Evolutionary conservation across 2,888 invertebrate species (phyloP).

Genomic region (Hermaeophaga mercurialis): DNA sequence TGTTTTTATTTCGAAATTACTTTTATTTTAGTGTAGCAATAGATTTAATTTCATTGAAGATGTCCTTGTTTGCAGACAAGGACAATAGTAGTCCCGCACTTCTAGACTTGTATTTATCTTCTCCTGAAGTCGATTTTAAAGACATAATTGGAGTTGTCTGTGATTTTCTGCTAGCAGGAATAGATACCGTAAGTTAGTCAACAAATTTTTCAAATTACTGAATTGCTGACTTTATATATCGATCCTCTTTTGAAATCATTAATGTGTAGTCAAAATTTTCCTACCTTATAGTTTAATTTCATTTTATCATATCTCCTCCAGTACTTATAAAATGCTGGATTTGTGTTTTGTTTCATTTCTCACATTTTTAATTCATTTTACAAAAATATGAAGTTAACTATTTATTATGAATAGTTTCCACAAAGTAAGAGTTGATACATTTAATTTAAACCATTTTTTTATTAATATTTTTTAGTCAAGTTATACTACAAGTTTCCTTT

Average conservation of each 20-base stretch:
- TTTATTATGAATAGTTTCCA: no score
- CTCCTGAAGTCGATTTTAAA: constrained; percentile 71
- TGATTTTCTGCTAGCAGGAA: constrained; percentile 83
- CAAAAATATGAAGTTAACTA: no score
- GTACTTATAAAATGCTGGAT: no score
- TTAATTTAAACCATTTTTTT: constrained; percentile 16
- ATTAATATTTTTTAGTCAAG: constrained; percentile 75
- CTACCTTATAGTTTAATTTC: no score
- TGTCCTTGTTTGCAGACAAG: constrained; percentile 59
- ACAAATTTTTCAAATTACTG: no score
- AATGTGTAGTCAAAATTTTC: no score
- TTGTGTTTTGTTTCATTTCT: no score
- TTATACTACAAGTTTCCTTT: constrained; percentile 74
- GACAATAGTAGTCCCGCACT: constrained; percentile 52
- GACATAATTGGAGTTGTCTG: constrained; percentile 85
- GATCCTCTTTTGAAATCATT: no score
- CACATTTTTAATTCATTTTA: no score
- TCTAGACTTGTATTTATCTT: constrained; percentile 71
- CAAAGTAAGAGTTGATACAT: not conserved
- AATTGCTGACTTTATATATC: no score
- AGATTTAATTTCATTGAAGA: constrained; percentile 66
- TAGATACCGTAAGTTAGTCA: constrained; percentile 74
- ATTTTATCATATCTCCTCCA: no score
- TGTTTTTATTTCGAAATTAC: constrained; percentile 8
- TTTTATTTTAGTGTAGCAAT: constrained; percentile 64